Percentiles rank a stretch among this genome's conserved stretches.
These are phyloP conservation scores for Ylistrum balloti DNA, from an alignment of 1,140 invertebrate genomes.

Conservation along the genomic window DNA sequence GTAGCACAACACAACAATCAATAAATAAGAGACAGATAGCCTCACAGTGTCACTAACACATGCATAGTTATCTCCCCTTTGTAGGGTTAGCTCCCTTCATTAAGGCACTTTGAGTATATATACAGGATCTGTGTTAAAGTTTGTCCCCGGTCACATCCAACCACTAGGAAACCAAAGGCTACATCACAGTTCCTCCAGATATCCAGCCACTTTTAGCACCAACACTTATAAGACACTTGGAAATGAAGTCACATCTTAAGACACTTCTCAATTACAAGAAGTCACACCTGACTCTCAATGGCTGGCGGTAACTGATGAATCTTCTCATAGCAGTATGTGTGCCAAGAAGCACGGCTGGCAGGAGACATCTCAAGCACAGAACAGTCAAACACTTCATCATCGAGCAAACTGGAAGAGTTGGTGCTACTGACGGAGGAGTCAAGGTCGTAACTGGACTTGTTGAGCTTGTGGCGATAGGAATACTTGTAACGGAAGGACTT, in stretches of 20 bases:
- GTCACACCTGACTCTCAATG: constrained; percentile 58
- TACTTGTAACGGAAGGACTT: constrained; percentile 68
- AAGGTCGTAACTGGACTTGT: constrained; percentile 54
- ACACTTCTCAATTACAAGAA: too few species aligned
- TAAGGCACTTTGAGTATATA: background rate
- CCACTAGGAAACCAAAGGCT: background rate
- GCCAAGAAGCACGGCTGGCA: constrained; percentile 57
- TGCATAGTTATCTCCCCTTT: background rate
- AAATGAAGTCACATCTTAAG: background rate
- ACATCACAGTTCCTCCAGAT: background rate
- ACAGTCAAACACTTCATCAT: constrained; percentile 41
- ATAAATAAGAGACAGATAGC: constrained; percentile 35
- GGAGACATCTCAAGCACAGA: constrained; percentile 35
- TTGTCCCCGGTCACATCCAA: background rate
- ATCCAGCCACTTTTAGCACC: constrained; percentile 23
- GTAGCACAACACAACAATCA: constrained; percentile 27
- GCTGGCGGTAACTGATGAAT: constrained; percentile 25
- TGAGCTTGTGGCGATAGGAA: constrained; percentile 59
- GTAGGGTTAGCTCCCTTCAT: constrained; percentile 4
- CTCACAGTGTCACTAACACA: constrained; percentile 14
- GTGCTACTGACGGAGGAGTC: constrained; percentile 41
- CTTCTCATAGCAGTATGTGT: constrained; percentile 55
- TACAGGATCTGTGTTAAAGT: background rate
- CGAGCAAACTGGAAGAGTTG: constrained; percentile 45
- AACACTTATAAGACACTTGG: constrained; percentile 3